These are phyloP conservation scores for Connochaetes taurinus DNA, from an alignment of 2,113 vertebrate genomes.

Conservation along the genomic window DNA sequence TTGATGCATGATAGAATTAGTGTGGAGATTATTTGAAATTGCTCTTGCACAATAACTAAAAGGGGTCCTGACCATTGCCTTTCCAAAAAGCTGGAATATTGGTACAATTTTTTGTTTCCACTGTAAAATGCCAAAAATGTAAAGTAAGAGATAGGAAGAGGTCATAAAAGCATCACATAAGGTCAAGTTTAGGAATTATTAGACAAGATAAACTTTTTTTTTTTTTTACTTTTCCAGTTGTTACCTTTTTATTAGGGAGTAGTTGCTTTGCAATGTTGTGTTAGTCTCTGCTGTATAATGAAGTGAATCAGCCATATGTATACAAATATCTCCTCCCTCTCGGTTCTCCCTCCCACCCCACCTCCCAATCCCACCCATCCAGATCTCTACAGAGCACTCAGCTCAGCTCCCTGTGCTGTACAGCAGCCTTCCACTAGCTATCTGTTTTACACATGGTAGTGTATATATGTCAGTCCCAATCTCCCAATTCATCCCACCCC, in stretches of 20 bases:
- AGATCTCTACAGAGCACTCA: not conserved
- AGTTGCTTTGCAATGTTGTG: not conserved
- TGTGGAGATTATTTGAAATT: not conserved
- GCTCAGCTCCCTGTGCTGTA: not conserved
- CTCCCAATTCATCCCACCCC: not conserved
- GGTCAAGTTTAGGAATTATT: not conserved
- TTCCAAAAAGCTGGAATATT: not conserved
- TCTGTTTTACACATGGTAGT: not conserved
- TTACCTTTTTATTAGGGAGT: not conserved
- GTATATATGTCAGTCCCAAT: not conserved
- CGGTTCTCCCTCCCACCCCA: not conserved
- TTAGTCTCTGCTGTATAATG: not conserved
- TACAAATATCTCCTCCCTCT: not conserved
- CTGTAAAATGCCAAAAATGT: not conserved
- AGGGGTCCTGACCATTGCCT: not conserved
- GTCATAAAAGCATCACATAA: not conserved
- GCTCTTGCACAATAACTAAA: not conserved
- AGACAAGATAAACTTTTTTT: not conserved
- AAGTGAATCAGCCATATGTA: not conserved
- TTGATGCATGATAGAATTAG: not conserved
- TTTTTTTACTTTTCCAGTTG: not conserved
- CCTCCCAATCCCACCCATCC: not conserved
- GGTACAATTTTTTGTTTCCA: not conserved
- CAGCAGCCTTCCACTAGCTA: not conserved
- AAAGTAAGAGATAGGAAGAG: not conserved